Evolutionary conservation across 92 coral and sea anemone genomes (phyloP).

Genomic region (Actinostola sp.): DNA sequence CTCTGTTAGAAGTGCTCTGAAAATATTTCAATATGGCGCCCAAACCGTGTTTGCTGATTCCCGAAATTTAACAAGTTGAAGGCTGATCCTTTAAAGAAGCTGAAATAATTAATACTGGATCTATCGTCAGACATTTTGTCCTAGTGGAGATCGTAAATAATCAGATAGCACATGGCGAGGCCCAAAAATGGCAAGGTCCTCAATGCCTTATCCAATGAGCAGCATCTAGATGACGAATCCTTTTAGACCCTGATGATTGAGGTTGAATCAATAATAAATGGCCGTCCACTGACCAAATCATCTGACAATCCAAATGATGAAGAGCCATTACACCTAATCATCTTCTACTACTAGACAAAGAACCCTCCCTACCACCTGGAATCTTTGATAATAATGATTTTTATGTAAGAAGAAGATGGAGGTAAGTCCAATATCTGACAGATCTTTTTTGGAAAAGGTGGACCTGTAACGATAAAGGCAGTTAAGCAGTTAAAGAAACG

Average conservation of each 20-base stretch:
- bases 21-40: too few relatives aligned
- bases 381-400: constrained; percentile 32
- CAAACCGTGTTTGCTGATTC: too few relatives aligned
- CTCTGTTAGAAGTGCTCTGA: too few relatives aligned
- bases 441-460: constrained; percentile 48
- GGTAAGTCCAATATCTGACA: constrained; percentile 37
- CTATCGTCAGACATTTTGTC: too few relatives aligned
- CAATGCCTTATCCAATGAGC: constrained; percentile 30
- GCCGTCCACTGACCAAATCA: constrained; percentile 41
- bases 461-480: too few relatives aligned
- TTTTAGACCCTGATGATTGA: constrained; percentile 36
- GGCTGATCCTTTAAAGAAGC: too few relatives aligned
- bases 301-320: constrained; percentile 39
- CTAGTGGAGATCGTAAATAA: too few relatives aligned
- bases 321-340: constrained; percentile 43
- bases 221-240: constrained; percentile 43
- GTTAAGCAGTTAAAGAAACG: too few relatives aligned
- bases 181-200: constrained; percentile 41
- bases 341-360: constrained; percentile 24
- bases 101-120: too few relatives aligned
- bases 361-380: constrained; percentile 46
- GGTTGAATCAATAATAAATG: constrained; percentile 46
- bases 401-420: constrained; percentile 37
- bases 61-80: too few relatives aligned
- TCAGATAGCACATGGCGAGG: too few relatives aligned